phyloP scores from a whole-genome alignment of 2,113 vertebrate species.

The Clarias batrachus region DNA sequence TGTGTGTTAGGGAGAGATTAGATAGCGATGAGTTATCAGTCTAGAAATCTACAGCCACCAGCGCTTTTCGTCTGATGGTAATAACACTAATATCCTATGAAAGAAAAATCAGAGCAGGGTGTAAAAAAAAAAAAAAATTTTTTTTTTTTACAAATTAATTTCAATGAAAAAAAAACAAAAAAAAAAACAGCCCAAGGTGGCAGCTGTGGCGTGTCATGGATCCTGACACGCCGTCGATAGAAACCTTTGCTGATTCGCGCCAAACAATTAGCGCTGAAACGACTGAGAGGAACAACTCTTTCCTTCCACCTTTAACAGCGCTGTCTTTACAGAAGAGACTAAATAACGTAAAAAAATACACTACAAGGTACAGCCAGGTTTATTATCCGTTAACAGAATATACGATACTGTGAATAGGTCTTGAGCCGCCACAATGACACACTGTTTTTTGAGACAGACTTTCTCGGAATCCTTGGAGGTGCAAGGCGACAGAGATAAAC shows the following conservation, averaged over 20 bases:
- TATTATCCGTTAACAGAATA: background rate
- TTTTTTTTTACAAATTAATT: background rate
- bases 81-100: constrained; percentile 47
- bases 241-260: background rate
- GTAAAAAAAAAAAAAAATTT: too few relatives aligned
- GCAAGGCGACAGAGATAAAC: too few relatives aligned
- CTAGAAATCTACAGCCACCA: constrained; percentile 55
- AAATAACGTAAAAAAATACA: background rate
- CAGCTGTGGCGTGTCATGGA: background rate
- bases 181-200: background rate
- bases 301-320: background rate
- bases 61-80: constrained; percentile 22
- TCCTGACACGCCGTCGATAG: background rate
- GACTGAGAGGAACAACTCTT: background rate
- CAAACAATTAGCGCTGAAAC: background rate
- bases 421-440: too few relatives aligned
- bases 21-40: constrained; percentile 51
- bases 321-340: background rate
- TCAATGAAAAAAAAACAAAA: constrained; percentile 4
- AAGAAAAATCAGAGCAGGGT: constrained; percentile 29
- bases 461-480: too few relatives aligned
- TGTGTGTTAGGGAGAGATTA: constrained; percentile 8
- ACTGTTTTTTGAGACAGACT: too few relatives aligned
- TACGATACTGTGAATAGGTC: too few relatives aligned
- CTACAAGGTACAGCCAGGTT: background rate